Conservation (phyloP, 2,113 vertebrate genomes). For the Neodon shergylaensis region DNA sequence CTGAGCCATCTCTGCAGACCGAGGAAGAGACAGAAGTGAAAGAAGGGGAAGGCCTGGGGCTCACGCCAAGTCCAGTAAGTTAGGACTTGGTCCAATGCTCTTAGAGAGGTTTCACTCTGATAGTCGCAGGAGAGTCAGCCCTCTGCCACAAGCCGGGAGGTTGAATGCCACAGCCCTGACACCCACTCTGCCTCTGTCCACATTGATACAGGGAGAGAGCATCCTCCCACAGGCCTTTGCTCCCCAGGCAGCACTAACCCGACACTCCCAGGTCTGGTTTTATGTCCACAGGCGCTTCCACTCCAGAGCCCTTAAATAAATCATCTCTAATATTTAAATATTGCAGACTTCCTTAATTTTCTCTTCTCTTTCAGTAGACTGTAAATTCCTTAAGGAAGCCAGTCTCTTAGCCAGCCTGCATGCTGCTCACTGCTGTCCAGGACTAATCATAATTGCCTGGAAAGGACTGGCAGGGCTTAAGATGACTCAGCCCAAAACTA, state of each 20-base stretch:
- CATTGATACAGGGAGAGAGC: rapidly evolving
- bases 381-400: not conserved
- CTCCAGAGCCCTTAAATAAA: not conserved
- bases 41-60: not conserved
- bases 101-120: not conserved
- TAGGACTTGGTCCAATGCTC: not conserved
- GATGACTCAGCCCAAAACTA: not conserved
- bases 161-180: not conserved
- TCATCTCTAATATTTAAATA: not conserved
- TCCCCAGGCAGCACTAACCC: not conserved
- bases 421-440: not conserved
- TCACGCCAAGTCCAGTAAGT: not conserved
- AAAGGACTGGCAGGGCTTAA: not conserved
- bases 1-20: not conserved
- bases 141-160: not conserved
- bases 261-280: not conserved
- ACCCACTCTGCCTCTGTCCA: rapidly evolving
- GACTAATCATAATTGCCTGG: not conserved
- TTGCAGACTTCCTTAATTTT: not conserved
- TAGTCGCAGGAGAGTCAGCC: not conserved
- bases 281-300: not conserved
- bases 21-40: not conserved
- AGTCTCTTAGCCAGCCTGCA: not conserved
- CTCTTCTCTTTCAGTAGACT: not conserved
- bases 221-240: not conserved